Evolutionary conservation across 2,888 invertebrate species (phyloP).

Genomic region (Boloria selene): DNA sequence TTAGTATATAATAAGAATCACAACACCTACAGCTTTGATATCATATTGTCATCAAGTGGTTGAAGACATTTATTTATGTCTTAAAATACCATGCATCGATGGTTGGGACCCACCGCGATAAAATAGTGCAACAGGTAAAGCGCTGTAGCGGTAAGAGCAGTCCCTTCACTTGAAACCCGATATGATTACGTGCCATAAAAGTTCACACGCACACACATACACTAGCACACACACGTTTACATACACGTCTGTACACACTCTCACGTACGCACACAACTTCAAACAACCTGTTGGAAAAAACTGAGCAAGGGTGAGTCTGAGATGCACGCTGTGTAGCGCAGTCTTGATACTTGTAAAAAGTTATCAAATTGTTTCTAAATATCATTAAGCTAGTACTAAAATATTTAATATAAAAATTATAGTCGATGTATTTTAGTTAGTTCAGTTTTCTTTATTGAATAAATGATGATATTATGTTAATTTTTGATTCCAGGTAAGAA

Average conservation of each 20-base stretch:
- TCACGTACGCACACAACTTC: slow-evolving; percentile 45
- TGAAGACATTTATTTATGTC: no score
- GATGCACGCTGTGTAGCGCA: slow-evolving; percentile 43
- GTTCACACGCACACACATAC: not conserved
- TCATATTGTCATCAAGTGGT: no score
- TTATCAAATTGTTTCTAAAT: not conserved
- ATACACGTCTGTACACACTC: not conserved
- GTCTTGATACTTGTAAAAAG: slow-evolving; percentile 53
- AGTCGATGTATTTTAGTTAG: no score
- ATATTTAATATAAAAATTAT: no score
- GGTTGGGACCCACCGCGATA: not conserved
- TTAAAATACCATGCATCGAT: no score
- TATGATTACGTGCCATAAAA: not conserved
- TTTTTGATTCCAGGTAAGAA: slow-evolving; percentile 18
- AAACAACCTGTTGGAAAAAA: slow-evolving; percentile 62
- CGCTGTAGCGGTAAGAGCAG: slow-evolving; percentile 14
- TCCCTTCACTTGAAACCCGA: slow-evolving; percentile 32
- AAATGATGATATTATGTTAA: not conserved
- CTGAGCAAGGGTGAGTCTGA: slow-evolving; percentile 54
- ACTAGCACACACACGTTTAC: not conserved
- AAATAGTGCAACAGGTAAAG: slow-evolving; percentile 2
- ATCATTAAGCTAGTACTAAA: no score
- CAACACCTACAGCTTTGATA: no score
- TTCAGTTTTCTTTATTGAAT: no score
- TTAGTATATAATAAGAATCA: no score